phyloP scores from a whole-genome alignment of 2,888 invertebrate species.

The Stenodema calcarata region DNA sequence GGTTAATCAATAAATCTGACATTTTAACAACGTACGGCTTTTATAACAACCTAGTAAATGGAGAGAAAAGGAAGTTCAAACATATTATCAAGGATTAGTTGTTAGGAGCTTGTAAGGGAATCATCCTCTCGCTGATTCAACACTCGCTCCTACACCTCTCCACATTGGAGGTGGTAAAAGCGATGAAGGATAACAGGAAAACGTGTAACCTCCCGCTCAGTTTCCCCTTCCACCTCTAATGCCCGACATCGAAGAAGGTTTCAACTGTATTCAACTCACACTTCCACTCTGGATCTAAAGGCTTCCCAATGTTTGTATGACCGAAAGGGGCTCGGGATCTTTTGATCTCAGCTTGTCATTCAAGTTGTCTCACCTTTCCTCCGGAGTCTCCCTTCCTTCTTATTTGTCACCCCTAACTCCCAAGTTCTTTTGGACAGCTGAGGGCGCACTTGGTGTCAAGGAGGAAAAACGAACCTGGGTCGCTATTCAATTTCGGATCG shows the following conservation, averaged over 20 bases:
- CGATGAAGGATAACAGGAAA: conserved; percentile 11
- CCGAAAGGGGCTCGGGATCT: background rate
- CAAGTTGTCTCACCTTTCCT: conserved; percentile 16
- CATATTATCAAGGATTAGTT: conserved; percentile 3
- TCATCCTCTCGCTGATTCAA: background rate
- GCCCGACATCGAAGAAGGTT: background rate
- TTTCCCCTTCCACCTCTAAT: background rate
- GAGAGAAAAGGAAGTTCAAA: background rate
- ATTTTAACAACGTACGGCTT: no score
- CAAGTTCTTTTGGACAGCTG: background rate
- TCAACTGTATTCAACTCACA: conserved; percentile 6
- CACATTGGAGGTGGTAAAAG: background rate
- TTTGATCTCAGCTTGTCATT: conserved; percentile 31
- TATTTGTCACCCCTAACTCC: background rate
- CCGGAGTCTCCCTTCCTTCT: background rate
- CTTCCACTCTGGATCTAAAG: background rate
- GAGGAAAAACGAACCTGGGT: background rate
- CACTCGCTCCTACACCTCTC: background rate
- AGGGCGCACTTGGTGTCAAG: background rate
- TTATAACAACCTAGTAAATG: background rate
- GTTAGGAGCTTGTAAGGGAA: background rate
- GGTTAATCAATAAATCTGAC: no score
- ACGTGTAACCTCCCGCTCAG: conserved; percentile 19
- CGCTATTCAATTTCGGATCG: background rate
- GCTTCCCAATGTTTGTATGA: conserved; percentile 11